phyloP scores from a whole-genome alignment of 2,797 vertebrate genomes.

The Parambassis ranga region DNA sequence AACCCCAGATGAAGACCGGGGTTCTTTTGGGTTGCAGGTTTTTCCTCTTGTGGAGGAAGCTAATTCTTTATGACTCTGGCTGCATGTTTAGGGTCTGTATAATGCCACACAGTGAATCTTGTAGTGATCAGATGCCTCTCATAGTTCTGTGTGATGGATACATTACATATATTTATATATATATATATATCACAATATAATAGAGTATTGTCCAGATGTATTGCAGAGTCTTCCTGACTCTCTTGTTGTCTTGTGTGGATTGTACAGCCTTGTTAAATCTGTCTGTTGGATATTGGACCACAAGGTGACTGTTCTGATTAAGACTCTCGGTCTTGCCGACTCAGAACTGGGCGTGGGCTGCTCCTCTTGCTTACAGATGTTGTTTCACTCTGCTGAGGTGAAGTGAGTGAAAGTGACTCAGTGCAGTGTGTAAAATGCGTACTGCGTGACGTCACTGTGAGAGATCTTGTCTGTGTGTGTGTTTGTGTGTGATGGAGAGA shows the following conservation, averaged over 20 bases:
- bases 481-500: not conserved
- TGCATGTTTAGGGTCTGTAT: not conserved
- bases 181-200: not conserved
- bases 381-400: conserved; percentile 52
- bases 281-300: conserved; percentile 5
- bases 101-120: not conserved
- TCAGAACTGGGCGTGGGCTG: conserved; percentile 52
- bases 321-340: conserved; percentile 7
- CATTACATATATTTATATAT: not conserved
- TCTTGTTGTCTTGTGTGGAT: not conserved
- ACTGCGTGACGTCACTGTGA: conserved; percentile 51
- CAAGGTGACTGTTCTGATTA: conserved; percentile 25
- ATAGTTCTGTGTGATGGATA: not conserved
- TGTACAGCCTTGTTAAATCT: not conserved
- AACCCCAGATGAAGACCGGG: not conserved
- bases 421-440: conserved; percentile 55
- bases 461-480: conserved; percentile 9
- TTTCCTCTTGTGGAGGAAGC: not conserved
- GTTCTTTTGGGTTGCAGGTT: no score
- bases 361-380: conserved; percentile 49
- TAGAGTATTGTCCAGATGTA: not conserved
- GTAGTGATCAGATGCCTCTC: not conserved
- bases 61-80: rapidly evolving
- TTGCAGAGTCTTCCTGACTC: not conserved
- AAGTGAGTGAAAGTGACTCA: conserved; percentile 64